Conservation (phyloP, 2,113 vertebrate genomes). For the Gymnarchus niloticus region DNA sequence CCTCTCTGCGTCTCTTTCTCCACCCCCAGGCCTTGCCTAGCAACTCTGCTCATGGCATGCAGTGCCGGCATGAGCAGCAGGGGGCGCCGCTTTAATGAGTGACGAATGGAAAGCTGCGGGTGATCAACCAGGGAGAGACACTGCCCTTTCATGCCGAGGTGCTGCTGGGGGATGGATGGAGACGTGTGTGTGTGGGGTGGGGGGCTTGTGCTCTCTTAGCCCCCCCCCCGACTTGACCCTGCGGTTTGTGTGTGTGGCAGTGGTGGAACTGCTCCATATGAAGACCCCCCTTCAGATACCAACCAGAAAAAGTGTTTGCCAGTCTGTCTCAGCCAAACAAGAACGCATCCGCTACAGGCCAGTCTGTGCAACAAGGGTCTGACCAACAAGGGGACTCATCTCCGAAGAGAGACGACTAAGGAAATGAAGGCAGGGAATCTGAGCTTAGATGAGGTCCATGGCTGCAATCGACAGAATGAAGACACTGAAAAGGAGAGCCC, state of each 20-base stretch:
- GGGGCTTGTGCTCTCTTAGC: conserved; percentile 32
- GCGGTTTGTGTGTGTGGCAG: conserved; percentile 57
- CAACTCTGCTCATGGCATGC: conserved; percentile 6
- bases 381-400: conserved; percentile 43
- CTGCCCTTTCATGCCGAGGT: conserved; percentile 61
- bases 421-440: conserved; percentile 28
- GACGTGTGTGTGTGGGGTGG: conserved; percentile 48
- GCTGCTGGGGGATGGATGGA: conserved; percentile 52
- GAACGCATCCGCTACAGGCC: conserved; percentile 53
- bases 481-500: too few species aligned
- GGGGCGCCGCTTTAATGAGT: conserved; percentile 43
- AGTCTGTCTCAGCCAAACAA: too few species aligned
- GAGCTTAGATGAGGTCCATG: too few species aligned
- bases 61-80: not conserved
- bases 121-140: conserved; percentile 40
- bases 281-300: conserved; percentile 56
- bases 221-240: conserved; percentile 55
- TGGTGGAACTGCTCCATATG: conserved; percentile 38
- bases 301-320: too few species aligned
- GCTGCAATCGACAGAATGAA: too few species aligned
- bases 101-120: conserved; percentile 44
- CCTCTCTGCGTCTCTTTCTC: not conserved
- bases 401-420: conserved; percentile 29
- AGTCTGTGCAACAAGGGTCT: conserved; percentile 44
- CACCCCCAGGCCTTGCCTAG: conserved; percentile 5